Conservation (phyloP, 2,797 vertebrate species). For the Notolepis coatsorum region DNA sequence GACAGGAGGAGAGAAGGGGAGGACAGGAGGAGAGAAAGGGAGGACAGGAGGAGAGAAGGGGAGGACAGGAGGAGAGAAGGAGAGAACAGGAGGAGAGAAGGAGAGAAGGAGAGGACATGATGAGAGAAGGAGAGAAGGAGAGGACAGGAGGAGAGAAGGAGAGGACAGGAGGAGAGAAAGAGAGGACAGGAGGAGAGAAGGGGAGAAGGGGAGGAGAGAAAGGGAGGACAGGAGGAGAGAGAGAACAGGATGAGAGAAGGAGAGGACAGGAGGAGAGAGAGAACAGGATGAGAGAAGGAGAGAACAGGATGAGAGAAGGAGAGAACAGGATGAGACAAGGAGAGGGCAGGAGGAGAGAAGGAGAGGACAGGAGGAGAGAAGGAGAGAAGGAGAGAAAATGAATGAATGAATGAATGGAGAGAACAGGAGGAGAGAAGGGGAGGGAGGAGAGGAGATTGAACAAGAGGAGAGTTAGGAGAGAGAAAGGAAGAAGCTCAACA, state of each 20-base stretch:
- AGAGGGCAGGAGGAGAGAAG: background rate
- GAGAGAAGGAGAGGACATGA: conserved; percentile 76
- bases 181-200: conserved; percentile 24
- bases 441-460: background rate
- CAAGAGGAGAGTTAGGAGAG: too few relatives aligned
- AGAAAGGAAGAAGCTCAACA: too few relatives aligned
- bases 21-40: too few relatives aligned
- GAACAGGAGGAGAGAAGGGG: background rate
- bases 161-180: conserved; percentile 12
- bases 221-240: conserved; percentile 1
- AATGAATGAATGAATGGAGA: background rate
- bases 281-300: conserved; percentile 24
- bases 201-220: conserved; percentile 14
- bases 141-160: background rate
- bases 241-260: conserved; percentile 10
- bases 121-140: conserved; percentile 44
- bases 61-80: conserved; percentile 76
- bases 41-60: too few relatives aligned
- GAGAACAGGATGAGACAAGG: conserved; percentile 29
- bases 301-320: conserved; percentile 42
- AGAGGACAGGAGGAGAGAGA: background rate
- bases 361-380: conserved; percentile 19
- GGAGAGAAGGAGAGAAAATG: background rate
- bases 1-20: too few relatives aligned
- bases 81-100: conserved; percentile 74